Conservation (phyloP, 2,113 vertebrate species). For the Gadus macrocephalus region DNA sequence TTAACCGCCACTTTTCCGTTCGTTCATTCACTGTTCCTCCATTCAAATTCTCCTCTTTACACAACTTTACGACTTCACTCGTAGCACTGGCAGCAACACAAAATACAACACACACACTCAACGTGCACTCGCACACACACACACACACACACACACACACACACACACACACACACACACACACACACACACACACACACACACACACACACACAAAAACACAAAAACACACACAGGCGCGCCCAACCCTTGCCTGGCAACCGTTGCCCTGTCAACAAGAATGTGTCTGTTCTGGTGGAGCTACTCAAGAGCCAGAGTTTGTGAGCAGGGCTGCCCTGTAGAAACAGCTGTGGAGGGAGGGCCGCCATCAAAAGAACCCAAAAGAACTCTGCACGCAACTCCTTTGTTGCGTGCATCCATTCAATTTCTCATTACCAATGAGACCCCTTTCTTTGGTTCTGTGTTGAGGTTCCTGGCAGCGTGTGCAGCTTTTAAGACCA, state of each 20-base stretch:
- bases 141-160: background rate
- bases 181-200: conserved; percentile 1
- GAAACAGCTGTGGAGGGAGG: conserved; percentile 63
- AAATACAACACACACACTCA: background rate
- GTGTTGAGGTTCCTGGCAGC: too few relatives aligned
- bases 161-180: background rate
- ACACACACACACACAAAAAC: background rate
- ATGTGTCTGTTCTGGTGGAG: conserved; percentile 46
- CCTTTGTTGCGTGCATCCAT: conserved; percentile 22
- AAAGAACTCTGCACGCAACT: conserved; percentile 4
- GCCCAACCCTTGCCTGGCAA: conserved; percentile 40
- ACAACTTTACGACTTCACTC: background rate
- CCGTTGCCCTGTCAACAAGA: conserved; percentile 43
- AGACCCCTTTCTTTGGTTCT: too few relatives aligned
- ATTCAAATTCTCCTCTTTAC: too few relatives aligned
- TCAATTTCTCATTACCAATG: too few relatives aligned
- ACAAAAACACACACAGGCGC: background rate
- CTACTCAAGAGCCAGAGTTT: conserved; percentile 36
- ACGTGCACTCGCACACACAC: conserved; percentile 2
- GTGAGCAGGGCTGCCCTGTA: conserved; percentile 31
- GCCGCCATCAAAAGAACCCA: conserved; percentile 49
- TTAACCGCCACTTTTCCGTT: too few relatives aligned
- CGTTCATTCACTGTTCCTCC: too few relatives aligned
- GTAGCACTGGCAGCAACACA: background rate
- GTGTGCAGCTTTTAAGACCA: too few relatives aligned